Conservation (phyloP, 2,113 vertebrate genomes). For the Scalopus aquaticus region DNA sequence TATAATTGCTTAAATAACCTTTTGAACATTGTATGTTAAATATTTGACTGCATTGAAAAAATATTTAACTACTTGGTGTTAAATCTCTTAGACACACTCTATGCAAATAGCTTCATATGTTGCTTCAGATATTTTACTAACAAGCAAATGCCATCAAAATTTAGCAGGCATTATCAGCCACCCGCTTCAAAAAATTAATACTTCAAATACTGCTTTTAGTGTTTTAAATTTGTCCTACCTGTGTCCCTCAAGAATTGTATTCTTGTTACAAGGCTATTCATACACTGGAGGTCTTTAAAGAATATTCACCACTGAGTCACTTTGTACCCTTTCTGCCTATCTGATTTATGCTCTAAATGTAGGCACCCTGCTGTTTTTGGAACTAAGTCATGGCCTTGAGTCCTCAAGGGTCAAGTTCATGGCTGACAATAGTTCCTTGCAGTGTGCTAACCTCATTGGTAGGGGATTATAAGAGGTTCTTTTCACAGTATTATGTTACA, state of each 20-base stretch:
- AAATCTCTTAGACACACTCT: conserved; percentile 38
- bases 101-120: conserved; percentile 5
- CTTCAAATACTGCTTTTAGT: not conserved
- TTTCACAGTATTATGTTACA: not conserved
- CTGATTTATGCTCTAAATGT: not conserved
- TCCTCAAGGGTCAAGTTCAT: not conserved
- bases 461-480: not conserved
- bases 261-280: not conserved
- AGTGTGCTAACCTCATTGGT: not conserved
- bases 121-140: not conserved
- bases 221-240: not conserved
- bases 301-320: not conserved
- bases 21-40: conserved; percentile 41
- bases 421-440: not conserved
- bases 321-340: not conserved
- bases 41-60: conserved; percentile 47
- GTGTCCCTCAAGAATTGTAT: not conserved
- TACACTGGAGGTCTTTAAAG: not conserved
- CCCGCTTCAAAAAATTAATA: not conserved
- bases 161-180: not conserved
- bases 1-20: conserved; percentile 35
- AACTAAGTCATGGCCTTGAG: not conserved
- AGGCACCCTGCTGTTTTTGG: not conserved
- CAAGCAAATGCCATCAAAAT: not conserved
- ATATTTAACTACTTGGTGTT: conserved; percentile 28